phyloP scores from a whole-genome alignment of 2,888 invertebrate species.

The Rhingia rostrata region DNA sequence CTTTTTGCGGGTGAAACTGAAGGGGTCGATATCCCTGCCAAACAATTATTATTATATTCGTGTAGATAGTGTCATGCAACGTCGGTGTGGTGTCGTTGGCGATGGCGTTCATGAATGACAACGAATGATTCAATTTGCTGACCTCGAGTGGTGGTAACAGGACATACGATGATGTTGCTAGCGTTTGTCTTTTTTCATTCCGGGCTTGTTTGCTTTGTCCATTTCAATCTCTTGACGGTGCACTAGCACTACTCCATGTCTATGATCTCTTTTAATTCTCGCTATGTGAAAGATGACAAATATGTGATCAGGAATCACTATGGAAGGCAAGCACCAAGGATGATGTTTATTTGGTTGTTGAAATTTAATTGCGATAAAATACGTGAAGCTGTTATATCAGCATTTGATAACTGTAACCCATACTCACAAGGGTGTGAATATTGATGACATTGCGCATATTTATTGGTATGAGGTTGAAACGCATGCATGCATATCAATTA shows the following conservation, averaged over 20 bases:
- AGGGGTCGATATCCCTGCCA: slow-evolving; percentile 38
- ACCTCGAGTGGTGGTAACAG: slow-evolving; percentile 66
- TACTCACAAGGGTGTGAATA: slow-evolving; percentile 40
- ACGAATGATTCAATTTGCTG: slow-evolving; percentile 72
- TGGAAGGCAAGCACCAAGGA: neutral
- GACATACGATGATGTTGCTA: slow-evolving; percentile 47
- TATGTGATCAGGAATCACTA: slow-evolving; percentile 46
- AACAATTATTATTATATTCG: slow-evolving; percentile 69
- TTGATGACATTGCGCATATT: slow-evolving; percentile 66
- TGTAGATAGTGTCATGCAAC: slow-evolving; percentile 46
- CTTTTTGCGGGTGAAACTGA: neutral
- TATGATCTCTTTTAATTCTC: neutral
- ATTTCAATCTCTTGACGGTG: neutral
- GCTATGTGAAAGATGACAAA: slow-evolving; percentile 16
- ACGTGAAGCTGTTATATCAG: slow-evolving; percentile 36
- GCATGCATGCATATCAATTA: slow-evolving; percentile 70
- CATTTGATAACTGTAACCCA: slow-evolving; percentile 34
- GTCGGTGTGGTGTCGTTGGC: slow-evolving; percentile 4
- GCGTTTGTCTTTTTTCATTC: slow-evolving; percentile 5
- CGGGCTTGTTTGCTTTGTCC: neutral
- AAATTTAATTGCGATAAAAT: slow-evolving; percentile 72
- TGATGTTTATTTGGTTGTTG: slow-evolving; percentile 49
- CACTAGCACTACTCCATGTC: neutral
- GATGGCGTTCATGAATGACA: slow-evolving; percentile 40
- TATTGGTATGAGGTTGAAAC: slow-evolving; percentile 45